These are phyloP conservation scores for Panurus biarmicus DNA, from an alignment of 2,113 vertebrate species.

Conservation along the genomic window DNA sequence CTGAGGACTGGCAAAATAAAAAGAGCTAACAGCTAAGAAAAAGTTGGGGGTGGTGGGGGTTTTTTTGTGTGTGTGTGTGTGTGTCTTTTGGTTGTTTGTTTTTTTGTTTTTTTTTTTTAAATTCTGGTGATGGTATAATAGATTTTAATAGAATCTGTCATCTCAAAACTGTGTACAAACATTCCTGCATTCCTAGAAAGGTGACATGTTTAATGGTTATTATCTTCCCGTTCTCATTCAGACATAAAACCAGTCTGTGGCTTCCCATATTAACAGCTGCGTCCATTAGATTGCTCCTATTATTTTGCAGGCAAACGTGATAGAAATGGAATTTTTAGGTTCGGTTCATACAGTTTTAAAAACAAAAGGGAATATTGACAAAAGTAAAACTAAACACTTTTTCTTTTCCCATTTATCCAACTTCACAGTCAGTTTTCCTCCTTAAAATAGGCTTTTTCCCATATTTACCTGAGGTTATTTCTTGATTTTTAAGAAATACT, in stretches of 20 bases:
- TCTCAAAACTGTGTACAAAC: conserved; percentile 68
- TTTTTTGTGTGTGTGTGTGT: no score
- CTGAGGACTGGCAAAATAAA: conserved; percentile 64
- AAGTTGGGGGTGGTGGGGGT: neutral
- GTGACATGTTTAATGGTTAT: neutral
- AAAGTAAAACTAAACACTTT: neutral
- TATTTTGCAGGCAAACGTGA: neutral
- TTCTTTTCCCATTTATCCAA: neutral
- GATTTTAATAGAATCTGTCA: conserved; percentile 67
- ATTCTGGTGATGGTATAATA: conserved; percentile 53
- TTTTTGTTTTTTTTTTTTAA: neutral
- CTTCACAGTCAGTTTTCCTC: neutral
- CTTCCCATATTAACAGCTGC: neutral
- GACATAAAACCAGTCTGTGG: neutral
- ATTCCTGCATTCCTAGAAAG: conserved; percentile 44
- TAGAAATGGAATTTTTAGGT: neutral
- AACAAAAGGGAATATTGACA: neutral
- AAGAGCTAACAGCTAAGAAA: conserved; percentile 65
- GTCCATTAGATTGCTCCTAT: neutral
- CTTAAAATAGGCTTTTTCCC: neutral
- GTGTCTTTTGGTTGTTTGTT: no score
- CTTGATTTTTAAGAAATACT: neutral
- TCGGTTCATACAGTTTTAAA: neutral
- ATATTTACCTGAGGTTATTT: neutral
- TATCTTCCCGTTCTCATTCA: neutral